Base-by-base conservation (phyloP, 2,797 vertebrate genomes). In the Falco rusticolus region DNA sequence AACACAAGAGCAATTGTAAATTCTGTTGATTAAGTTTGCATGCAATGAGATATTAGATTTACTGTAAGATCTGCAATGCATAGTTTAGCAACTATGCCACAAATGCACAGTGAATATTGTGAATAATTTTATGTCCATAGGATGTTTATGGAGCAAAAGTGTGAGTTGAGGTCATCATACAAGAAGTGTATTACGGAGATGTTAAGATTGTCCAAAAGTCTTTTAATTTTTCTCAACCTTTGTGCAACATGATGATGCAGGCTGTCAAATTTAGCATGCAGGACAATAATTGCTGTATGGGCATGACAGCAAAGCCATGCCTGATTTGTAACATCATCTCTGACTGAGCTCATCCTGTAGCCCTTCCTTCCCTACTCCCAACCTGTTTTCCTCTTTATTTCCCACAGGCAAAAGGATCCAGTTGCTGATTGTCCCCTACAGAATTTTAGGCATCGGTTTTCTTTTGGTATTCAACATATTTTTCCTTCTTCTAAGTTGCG, bases 1-100 rank as follows among this genome's bases (percentile, higher is more conserved):
- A 96, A 97, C 94, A 97, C 70, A 94, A 76, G 90, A 89, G 77
- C 72, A 90, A 91, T 93, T 97, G 93, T 96, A 93, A 96, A 91
- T 91, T 93, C 48, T 87, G 84, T 91, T 95, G 71, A 69, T 82
- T 71, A 81, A 92, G 82, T 87, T 90, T 92, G 78, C 80, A 83
- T 81, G 95, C 83, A 94, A 51, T 15, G 89, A 84, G 83, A 69
- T 65, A 76, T 34, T 89, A 75, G 72, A 95, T 90, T 75, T 71
- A 43, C 60, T 88, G 54, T 92, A 61, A 91, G 82, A 57, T 76
- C 76, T 76, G 29, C 47, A 90, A 16, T 57, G 25, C 74, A 48
- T 63, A 31, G 34, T 82, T 77, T 77, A 91, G 41, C 60, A 94
- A 74, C 65, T 60, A 11, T 68, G 50, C 53, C 29, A 79, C 66